Evolutionary conservation across 92 coral and sea anemone species (phyloP), one percentile per base, ranked within the genome.

Genomic region (Palythoa grandis): DNA sequence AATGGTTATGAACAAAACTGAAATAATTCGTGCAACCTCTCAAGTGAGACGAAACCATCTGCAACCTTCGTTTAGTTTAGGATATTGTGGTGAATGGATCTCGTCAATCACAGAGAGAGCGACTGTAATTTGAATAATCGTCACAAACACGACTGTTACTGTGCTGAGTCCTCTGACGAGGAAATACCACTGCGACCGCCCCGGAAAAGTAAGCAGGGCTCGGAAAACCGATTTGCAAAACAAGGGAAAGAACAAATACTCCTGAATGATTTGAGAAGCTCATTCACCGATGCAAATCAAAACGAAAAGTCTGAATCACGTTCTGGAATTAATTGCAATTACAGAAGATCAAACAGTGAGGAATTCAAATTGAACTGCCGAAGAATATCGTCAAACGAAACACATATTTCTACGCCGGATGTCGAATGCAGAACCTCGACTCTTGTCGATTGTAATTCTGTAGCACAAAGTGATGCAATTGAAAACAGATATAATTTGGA

Each of bases 141-240:
- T 29, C 52, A 56, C 58, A 69, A 25, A 38, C 66, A 70, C 8
- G 56, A 53, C 13, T 24, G 60, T 17, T 37, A 53, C 13, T 24
- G 60, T 11, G 14, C 79, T 7, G 14, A 24, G 50, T 43, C 50
- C 11, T 65, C 85, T 7, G 85, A 80, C 38, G 85, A 80, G 74
- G 85, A 80, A 80, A 80, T 80, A 80, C 85, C 85, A 47, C 37
- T 66, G 38, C 75, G 85, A 15, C 85, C 85, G 24, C 85, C 85
- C 17, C 85, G 74, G 63, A 66, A 24, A 67, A 66, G 63, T 12
- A 65, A 80, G 85, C 48, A 80, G 24, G 58, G 75, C 14, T 14
- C 57, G 3, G 66, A 80, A 80, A 70, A 66, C 1, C 74, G 40
- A 80, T 66, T 53, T 50, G 60, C 40, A 66, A 20, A 13, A 25